Base-by-base conservation (phyloP, 2,113 vertebrate genomes). In the Azemiops feae region DNA sequence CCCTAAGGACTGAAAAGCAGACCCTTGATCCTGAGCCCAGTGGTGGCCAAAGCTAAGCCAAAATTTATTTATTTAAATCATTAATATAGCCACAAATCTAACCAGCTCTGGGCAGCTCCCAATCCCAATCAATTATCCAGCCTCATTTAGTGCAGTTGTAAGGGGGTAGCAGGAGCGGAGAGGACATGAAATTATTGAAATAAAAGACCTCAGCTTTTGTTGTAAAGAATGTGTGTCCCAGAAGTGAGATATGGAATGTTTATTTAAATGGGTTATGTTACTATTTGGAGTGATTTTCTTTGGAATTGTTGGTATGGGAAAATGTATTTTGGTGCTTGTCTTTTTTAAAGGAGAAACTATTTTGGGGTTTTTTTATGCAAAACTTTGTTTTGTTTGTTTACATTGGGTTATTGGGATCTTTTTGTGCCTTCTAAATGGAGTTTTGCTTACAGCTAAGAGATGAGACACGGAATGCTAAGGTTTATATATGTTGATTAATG, bases 1-100 rank as follows among this genome's bases (percentile, higher is more conserved):
- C 89, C 86, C 89, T 39, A 7, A 94, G 93, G 90, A 92, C 93
- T 1, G 20, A 57, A 94, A 95, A 43, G 0, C 39, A 3, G 92
- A 91, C 52, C 2, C 91, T 92, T 94, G 64, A 87, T 93, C 87
- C 86, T 86, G 57, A 25, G 25, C 5, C 57, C 30, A 60, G 4
- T 23, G 55, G 43, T 47, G 92, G 47, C 52, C 88, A 92, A 53
- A 89, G 81, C 87, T 87, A 53, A 92, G 74, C n/a, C 92, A 89
- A 54, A 91, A 69, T 69, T 69, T n/a, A 64, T 64, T 64, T 69
- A 69, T 69, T 69, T 69, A n/a, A 69, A 69, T n/a, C 30, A 69
- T 69, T 69, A 69, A 69, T 69, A 14, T 34, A 69, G 64, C 30
- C 14, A 69, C 64, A 34, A 30, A n/a, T 69, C 12, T n/a, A 69